phyloP scores from a whole-genome alignment of 2,113 vertebrate genomes.

The Ellobius talpinus region DNA sequence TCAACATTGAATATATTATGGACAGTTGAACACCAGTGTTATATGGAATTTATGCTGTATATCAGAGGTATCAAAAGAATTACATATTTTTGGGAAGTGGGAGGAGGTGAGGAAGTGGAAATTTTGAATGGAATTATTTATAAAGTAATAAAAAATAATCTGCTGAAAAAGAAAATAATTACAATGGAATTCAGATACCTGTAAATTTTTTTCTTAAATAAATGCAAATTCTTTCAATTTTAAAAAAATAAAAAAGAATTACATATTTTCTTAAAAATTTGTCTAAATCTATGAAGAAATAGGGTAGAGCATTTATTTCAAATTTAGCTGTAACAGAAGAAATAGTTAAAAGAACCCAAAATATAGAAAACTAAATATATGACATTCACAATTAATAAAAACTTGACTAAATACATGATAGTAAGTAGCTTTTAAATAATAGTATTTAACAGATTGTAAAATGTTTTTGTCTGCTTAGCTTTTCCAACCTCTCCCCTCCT shows the following conservation, averaged over 20 bases:
- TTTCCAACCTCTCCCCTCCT: not conserved
- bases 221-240: too few relatives aligned
- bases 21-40: not conserved
- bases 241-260: not conserved
- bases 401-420: not conserved
- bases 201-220: too few relatives aligned
- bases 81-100: not conserved
- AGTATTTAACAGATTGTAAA: not conserved
- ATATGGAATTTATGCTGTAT: not conserved
- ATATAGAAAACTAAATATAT: not conserved
- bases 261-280: conserved; percentile 34
- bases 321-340: not conserved
- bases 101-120: too few relatives aligned
- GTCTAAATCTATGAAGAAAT: not conserved
- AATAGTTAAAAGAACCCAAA: conserved; percentile 29
- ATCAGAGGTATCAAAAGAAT: not conserved
- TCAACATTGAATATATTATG: not conserved
- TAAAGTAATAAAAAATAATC: too few relatives aligned
- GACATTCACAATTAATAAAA: not conserved
- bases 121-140: too few relatives aligned
- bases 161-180: too few relatives aligned
- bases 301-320: not conserved
- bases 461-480: not conserved
- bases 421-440: not conserved
- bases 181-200: too few relatives aligned